phyloP scores from a whole-genome alignment of 2,113 vertebrate genomes.

The Oncorhynchus keta region DNA sequence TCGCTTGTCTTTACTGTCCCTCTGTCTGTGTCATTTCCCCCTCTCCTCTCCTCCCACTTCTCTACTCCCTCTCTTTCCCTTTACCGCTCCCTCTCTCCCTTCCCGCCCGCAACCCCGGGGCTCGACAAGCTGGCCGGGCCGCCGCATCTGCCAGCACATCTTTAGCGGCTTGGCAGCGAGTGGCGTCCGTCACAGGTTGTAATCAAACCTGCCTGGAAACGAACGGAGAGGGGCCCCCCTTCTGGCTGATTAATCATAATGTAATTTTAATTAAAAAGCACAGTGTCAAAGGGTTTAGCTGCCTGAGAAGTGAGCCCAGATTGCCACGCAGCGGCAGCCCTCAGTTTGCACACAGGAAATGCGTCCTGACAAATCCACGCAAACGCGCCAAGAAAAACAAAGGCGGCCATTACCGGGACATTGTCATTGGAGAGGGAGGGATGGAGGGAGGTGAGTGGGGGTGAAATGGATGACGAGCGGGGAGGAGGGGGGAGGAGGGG shows the following conservation, averaged over 20 bases:
- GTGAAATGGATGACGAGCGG: not conserved
- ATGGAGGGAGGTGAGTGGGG: constrained; percentile 13
- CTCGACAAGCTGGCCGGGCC: constrained; percentile 71
- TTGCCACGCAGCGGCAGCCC: constrained; percentile 94
- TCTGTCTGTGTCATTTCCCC: not conserved
- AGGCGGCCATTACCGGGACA: constrained; percentile 70
- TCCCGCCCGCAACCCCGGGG: constrained; percentile 61
- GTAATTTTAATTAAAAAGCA: constrained; percentile 99
- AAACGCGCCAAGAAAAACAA: constrained; percentile 71
- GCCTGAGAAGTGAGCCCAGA: constrained; percentile 99
- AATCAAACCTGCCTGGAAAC: constrained; percentile 92
- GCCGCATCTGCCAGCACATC: constrained; percentile 95
- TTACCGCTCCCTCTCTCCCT: not conserved
- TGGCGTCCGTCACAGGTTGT: constrained; percentile 91
- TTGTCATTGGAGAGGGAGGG: constrained; percentile 56
- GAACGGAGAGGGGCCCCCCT: constrained; percentile 70
- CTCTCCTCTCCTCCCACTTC: constrained; percentile 8
- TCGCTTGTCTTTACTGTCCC: constrained; percentile 28
- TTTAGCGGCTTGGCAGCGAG: constrained; percentile 95
- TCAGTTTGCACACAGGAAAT: constrained; percentile 94
- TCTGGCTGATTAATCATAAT: constrained; percentile 99
- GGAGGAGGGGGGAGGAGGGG: constrained; percentile 4
- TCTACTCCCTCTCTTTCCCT: constrained; percentile 20
- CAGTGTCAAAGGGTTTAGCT: constrained; percentile 99
- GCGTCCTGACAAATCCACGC: constrained; percentile 86